A percentile compares a stretch with the other conserved stretches of the same genome.
Conservation (phyloP, 2,888 invertebrate species). For the Agriopis aurantiaria region DNA sequence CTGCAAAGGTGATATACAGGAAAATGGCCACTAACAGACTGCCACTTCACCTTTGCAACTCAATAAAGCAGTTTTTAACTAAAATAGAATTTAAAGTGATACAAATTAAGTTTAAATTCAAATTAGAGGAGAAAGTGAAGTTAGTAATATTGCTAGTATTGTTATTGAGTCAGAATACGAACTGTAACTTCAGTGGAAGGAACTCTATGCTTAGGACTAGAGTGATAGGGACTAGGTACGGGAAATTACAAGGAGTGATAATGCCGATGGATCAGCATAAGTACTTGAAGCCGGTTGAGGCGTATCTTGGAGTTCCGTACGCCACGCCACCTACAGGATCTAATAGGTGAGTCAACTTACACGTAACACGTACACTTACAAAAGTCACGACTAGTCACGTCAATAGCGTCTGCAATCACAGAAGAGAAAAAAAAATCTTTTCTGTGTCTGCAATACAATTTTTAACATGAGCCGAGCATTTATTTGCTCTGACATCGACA, state of each 20-base stretch:
- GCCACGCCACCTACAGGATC: constrained; percentile 94
- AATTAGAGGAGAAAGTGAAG: constrained; percentile 61
- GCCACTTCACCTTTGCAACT: constrained; percentile 82
- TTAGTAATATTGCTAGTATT: constrained; percentile 70
- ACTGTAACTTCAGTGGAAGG: constrained; percentile 76
- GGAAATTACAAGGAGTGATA: constrained; percentile 93
- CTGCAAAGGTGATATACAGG: constrained; percentile 79
- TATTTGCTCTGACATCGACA: too few relatives aligned
- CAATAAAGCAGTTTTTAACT: constrained; percentile 77
- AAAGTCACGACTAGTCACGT: background rate
- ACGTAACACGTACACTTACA: background rate
- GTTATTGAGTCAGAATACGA: constrained; percentile 67
- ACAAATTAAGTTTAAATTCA: constrained; percentile 54
- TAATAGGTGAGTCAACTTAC: constrained; percentile 86
- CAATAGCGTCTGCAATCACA: too few relatives aligned
- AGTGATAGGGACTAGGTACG: constrained; percentile 94
- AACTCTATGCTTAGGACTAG: constrained; percentile 92
- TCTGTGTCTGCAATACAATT: too few relatives aligned
- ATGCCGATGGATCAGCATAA: constrained; percentile 92
- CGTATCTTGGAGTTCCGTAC: constrained; percentile 95
- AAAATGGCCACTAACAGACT: constrained; percentile 81
- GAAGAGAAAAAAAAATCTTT: too few relatives aligned
- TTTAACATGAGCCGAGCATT: too few relatives aligned
- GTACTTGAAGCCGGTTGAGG: constrained; percentile 91
- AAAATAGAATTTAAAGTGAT: constrained; percentile 49